Percentiles rank a stretch among this genome's conserved stretches.
Evolutionary conservation across 2,113 vertebrate genomes (phyloP).

Genomic region (Callithrix jacchus): DNA sequence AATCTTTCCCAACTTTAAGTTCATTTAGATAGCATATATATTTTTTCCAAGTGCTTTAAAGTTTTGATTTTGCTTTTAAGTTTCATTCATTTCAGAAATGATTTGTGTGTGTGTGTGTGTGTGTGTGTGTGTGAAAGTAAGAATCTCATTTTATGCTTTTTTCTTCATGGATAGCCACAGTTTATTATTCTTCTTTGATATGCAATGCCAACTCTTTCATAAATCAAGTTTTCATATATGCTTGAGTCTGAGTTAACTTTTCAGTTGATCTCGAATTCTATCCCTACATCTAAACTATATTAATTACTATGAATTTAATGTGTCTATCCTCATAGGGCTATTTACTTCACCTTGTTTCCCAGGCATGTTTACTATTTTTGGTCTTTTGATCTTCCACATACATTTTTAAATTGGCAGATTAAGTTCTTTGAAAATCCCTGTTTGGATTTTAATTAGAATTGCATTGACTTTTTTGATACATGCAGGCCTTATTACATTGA

Average conservation of each 20-base stretch:
- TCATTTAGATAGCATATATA: neutral
- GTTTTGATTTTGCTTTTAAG: neutral
- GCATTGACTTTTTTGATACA: neutral
- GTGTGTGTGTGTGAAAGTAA: neutral
- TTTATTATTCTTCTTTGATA: neutral
- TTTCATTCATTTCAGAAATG: neutral
- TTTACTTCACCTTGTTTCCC: neutral
- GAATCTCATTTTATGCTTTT: neutral
- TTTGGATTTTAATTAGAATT: slow-evolving; percentile 1
- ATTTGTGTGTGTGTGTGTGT: too few species aligned
- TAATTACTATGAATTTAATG: neutral
- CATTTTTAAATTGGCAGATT: neutral
- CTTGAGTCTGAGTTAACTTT: neutral
- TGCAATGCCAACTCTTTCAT: neutral
- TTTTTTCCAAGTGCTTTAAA: neutral
- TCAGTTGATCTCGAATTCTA: neutral
- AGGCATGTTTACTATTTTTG: neutral
- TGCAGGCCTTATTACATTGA: neutral
- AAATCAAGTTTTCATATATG: neutral
- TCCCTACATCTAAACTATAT: neutral
- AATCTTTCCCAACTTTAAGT: neutral
- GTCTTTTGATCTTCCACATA: neutral
- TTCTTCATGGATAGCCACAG: neutral
- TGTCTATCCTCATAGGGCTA: neutral
- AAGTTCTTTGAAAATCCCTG: neutral